phyloP scores from a whole-genome alignment of 1,140 invertebrate genomes.

The Orchesella cincta region DNA sequence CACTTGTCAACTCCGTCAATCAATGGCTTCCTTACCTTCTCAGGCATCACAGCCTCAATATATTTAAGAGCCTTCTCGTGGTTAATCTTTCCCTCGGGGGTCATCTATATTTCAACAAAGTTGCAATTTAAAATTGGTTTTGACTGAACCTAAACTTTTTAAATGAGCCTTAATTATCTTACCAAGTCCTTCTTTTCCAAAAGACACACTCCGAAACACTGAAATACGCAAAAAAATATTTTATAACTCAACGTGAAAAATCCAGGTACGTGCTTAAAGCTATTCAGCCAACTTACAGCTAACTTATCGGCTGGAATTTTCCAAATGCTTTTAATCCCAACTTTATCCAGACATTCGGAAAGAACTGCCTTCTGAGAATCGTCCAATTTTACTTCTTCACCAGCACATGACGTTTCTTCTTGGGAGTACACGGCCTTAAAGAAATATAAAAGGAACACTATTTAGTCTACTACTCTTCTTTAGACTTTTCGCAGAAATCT shows the following conservation, averaged over 20 bases:
- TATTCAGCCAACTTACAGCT: conserved; percentile 24
- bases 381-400: conserved; percentile 36
- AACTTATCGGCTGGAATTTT: conserved; percentile 49
- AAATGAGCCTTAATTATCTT: conserved; percentile 31
- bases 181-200: conserved; percentile 49
- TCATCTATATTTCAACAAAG: conserved; percentile 32
- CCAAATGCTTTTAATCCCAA: conserved; percentile 45
- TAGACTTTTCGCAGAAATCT: too few relatives aligned
- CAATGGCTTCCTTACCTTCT: conserved; percentile 36
- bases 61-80: conserved; percentile 47
- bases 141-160: too few relatives aligned
- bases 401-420: conserved; percentile 45
- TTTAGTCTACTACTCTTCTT: too few relatives aligned
- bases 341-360: conserved; percentile 38
- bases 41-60: conserved; percentile 43
- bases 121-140: neutral
- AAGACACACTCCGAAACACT: conserved; percentile 48
- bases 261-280: neutral
- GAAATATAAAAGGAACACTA: too few relatives aligned
- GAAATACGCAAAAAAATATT: too few relatives aligned
- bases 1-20: conserved; percentile 47
- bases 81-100: conserved; percentile 48
- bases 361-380: conserved; percentile 43
- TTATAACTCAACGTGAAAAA: conserved; percentile 18
- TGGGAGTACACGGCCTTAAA: conserved; percentile 31